Conservation (phyloP, 2,113 vertebrate genomes). For the Montifringilla adamsi region DNA sequence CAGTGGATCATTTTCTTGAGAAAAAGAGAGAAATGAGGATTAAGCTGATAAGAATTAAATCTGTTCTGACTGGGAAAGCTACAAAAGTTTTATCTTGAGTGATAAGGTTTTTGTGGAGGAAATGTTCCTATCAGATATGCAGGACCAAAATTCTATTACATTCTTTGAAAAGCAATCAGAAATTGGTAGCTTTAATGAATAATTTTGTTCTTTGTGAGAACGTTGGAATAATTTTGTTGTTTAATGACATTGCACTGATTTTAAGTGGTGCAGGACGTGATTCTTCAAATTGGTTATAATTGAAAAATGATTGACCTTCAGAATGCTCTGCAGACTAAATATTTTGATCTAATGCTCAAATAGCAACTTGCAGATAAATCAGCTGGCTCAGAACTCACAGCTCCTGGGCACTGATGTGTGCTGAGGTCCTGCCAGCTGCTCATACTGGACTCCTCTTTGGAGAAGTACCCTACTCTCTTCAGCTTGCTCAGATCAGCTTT, state of each 20-base stretch:
- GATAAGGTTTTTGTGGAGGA: neutral
- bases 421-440: neutral
- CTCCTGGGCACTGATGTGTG: neutral
- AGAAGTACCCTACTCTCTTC: neutral
- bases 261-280: neutral
- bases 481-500: neutral
- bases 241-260: conserved; percentile 25
- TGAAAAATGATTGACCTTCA: conserved; percentile 46
- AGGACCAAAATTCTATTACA: conserved; percentile 36
- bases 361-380: neutral
- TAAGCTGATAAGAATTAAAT: conserved; percentile 16
- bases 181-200: conserved; percentile 25
- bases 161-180: conserved; percentile 38
- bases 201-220: conserved; percentile 30
- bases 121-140: conserved; percentile 40
- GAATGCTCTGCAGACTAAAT: neutral
- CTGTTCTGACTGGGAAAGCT: neutral
- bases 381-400: neutral
- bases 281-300: conserved; percentile 18
- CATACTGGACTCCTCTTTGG: neutral
- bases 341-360: neutral
- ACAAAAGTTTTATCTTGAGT: conserved; percentile 13
- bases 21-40: neutral
- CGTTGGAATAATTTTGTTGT: conserved; percentile 33
- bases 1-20: neutral